Evolutionary conservation across 92 coral and sea anemone species (phyloP).

Genomic region (Scolanthus callimorphus): DNA sequence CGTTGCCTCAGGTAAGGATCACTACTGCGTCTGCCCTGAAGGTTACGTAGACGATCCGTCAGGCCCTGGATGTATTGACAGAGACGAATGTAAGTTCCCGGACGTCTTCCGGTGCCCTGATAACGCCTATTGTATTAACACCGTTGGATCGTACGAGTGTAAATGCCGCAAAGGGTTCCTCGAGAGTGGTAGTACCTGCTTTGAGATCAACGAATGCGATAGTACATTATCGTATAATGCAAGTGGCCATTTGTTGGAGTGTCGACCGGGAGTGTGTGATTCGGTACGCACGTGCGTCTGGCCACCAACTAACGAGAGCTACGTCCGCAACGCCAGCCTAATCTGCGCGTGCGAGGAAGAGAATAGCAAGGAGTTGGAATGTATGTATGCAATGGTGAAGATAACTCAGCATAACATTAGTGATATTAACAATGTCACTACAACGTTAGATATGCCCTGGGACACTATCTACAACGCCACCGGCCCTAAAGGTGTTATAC

Average conservation of each 20-base stretch:
- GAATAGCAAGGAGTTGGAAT: conserved; percentile 26
- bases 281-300: conserved; percentile 37
- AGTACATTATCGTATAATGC: conserved; percentile 18
- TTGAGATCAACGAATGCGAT: conserved; percentile 57
- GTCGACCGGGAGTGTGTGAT: conserved; percentile 44
- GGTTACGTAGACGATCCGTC: conserved; percentile 35
- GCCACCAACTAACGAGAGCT: conserved; percentile 19
- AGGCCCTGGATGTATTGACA: conserved; percentile 45
- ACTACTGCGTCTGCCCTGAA: conserved; percentile 60
- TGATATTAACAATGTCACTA: conserved; percentile 7
- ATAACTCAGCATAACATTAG: conserved; percentile 7
- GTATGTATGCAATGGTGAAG: conserved; percentile 16
- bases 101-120: conserved; percentile 28
- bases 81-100: conserved; percentile 37
- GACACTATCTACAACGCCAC: no score
- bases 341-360: conserved; percentile 47
- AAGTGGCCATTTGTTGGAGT: conserved; percentile 37
- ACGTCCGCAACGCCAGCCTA: conserved; percentile 22
- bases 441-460: conserved; percentile 43
- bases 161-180: no score
- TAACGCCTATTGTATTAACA: no score
- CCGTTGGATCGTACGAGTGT: no score
- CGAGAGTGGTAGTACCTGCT: no score
- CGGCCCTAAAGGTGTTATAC: conserved; percentile 15
- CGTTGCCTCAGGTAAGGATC: conserved; percentile 39